Evolutionary conservation across 1,140 invertebrate species (phyloP), one percentile per base, ranked within the genome.

Genomic region (Macrocentrus cingulum): DNA sequence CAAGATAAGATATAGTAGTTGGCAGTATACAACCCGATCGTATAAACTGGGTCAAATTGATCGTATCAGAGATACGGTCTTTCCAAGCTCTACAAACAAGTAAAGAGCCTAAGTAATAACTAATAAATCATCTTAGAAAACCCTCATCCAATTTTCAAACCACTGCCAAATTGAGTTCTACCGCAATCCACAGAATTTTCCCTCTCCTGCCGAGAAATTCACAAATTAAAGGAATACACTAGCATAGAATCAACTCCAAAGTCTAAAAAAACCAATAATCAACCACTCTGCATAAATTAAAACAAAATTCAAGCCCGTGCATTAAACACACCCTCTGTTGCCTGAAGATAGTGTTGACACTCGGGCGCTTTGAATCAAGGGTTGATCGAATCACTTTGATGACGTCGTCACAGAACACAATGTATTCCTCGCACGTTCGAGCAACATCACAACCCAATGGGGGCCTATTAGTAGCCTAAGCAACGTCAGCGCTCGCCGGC

Each of bases 31-130:
- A 56, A 15, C 25, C 25, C 18, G 53, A 49, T 56, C 57, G 34
- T 63, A 57, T 57, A 45, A 60, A 63, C 53, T 56, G 51, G 61
- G 61, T 63, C 61, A 59, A 60, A 63, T 63, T 60, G 57, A 63
- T 60, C 57, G 49, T 63, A 63, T 63, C 53, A 7, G 49, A 53
- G 22, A 59, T 62, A 62, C 51, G 56, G 56, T 34, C 61, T 53
- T 19, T 54, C 56, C 45, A 62, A 59, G 44, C 56, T 56, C 56
- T 45, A 53, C 50, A 58, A 62, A 62, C 41, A 50, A 57, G 45
- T 36, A 44, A 39, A 19, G 15, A 15, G 36, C 46, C 39, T 4
- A 16, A 58, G 51, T 51, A 58, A 62, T 62, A 62, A 62, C 34
- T 52, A 57, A 53, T 62, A 58, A 62, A 61, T 25, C 55, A 55